Evolutionary conservation across 1,140 invertebrate genomes (phyloP).

Genomic region (Subanguina moxae): DNA sequence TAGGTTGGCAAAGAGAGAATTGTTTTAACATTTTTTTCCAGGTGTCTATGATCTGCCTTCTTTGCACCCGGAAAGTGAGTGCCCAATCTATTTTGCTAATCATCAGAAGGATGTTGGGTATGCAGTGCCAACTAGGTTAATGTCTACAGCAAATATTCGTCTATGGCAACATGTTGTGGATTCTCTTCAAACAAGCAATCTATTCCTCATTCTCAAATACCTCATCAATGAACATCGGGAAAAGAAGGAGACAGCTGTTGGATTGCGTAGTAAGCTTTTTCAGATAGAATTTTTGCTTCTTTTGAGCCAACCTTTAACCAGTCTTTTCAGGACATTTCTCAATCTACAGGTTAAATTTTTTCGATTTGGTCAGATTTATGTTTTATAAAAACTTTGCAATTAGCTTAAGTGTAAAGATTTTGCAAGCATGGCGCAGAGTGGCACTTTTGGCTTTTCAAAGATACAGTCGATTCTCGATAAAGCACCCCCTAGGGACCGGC

Average conservation of each 20-base stretch:
- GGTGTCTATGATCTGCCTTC: conserved; percentile 22
- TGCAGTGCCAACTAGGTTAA: not conserved
- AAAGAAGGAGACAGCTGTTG: conserved; percentile 26
- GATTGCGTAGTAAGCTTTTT: conserved; percentile 7
- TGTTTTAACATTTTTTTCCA: too few species aligned
- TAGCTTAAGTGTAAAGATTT: too few species aligned
- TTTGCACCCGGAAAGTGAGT: conserved; percentile 16
- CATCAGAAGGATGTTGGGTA: too few species aligned
- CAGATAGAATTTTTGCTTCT: too few species aligned
- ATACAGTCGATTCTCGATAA: too few species aligned
- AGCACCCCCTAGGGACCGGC: too few species aligned
- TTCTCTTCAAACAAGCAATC: conserved; percentile 10
- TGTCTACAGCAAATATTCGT: conserved; percentile 7
- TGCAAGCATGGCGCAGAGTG: too few species aligned
- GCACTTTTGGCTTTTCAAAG: too few species aligned
- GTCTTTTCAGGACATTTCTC: conserved; percentile 37
- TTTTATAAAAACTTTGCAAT: too few species aligned
- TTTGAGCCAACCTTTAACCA: conserved; percentile 26
- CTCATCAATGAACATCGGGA: conserved; percentile 36
- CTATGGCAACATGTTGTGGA: conserved; percentile 25
- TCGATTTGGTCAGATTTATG: too few species aligned
- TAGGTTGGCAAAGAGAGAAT: too few species aligned
- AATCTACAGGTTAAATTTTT: conserved; percentile 26
- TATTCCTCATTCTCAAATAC: conserved; percentile 31
- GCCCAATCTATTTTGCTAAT: conserved; percentile 40